Base-by-base conservation (phyloP, 1,140 invertebrate genomes). In the Drosophila truncata region DNA sequence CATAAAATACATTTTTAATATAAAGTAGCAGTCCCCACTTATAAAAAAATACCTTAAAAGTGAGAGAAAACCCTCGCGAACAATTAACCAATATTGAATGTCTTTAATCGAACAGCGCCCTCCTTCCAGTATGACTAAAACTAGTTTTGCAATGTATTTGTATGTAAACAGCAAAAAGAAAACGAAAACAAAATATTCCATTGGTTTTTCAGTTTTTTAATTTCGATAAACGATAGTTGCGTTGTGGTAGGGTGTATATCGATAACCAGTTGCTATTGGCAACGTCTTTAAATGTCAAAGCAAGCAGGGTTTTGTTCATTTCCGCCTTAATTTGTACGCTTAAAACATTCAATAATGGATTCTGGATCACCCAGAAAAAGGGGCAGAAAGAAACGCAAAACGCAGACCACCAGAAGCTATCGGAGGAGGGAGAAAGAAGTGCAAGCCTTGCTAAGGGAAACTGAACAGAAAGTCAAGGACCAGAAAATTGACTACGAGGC, bases 81-180 rank as follows among this genome's bases (percentile, higher is more conserved):
- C 75, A 79, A 79, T 18, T 61, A 54, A 62, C 16, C 33, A n/a
- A 77, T 65, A 37, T 82, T 70, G 27, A 69, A 78, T 67, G 69
- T 73, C 49, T 52, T 74, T 70, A 64, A 54, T 77, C 58, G 37
- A 65, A 44, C 64, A 75, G 35, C 46, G 64, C 18, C 57, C 25
- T 61, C 46, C 65, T 29, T 52, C 46, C 62, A 81, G 63, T 75
- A 77, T 76, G 82, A 64, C 44, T 84, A 91, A 77, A 86, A 90
- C 62, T 86, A 91, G 82, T 84, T 87, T 82, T 87, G 70, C 90
- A 70, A 59, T 91, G 73, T 91, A 91, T 87, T 91, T 91, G 90
- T 91, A 91, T 91, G 90, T 90, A 61, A 87, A 80, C 76, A 91
- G 86, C 82, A 91, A 91, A 82, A 91, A 91, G 86, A 91, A 86